Conservation (phyloP, 2,113 vertebrate genomes). For the Mesoclemmys tuberculata region DNA sequence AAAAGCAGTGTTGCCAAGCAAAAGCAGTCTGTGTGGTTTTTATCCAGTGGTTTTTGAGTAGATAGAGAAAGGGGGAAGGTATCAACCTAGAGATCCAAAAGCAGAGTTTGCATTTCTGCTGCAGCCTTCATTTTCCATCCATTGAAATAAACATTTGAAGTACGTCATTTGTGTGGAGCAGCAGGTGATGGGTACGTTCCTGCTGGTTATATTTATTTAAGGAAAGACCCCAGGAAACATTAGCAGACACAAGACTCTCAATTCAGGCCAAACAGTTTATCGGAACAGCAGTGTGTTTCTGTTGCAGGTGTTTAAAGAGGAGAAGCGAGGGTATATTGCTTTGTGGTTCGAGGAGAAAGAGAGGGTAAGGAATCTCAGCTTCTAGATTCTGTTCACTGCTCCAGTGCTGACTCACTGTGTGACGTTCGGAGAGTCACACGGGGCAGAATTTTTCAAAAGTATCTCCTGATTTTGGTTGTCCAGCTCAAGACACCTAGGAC, state of each 20-base stretch:
- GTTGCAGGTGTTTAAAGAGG: neutral
- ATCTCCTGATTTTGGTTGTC: neutral
- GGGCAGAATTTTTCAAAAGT: neutral
- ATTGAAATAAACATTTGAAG: constrained; percentile 65
- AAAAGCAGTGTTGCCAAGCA: constrained; percentile 61
- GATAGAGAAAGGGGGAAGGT: neutral
- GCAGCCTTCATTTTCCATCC: constrained; percentile 64
- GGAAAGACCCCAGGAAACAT: constrained; percentile 68
- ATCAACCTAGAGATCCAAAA: constrained; percentile 38
- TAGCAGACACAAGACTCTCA: constrained; percentile 62
- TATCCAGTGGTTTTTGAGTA: constrained; percentile 66
- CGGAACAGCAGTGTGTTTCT: constrained; percentile 35
- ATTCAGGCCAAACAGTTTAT: neutral
- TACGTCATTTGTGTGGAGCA: constrained; percentile 55
- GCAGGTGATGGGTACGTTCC: constrained; percentile 71
- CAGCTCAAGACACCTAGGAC: neutral
- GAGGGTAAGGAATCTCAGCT: neutral
- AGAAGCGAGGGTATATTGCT: neutral
- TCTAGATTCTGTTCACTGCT: neutral
- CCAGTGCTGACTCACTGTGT: neutral
- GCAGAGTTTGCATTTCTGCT: constrained; percentile 62
- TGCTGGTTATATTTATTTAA: constrained; percentile 73
- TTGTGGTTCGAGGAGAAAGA: neutral
- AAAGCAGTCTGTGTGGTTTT: constrained; percentile 58
- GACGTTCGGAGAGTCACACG: no score